Evolutionary conservation across 2,113 vertebrate species (phyloP).

Genomic region (Petroica traversi): DNA sequence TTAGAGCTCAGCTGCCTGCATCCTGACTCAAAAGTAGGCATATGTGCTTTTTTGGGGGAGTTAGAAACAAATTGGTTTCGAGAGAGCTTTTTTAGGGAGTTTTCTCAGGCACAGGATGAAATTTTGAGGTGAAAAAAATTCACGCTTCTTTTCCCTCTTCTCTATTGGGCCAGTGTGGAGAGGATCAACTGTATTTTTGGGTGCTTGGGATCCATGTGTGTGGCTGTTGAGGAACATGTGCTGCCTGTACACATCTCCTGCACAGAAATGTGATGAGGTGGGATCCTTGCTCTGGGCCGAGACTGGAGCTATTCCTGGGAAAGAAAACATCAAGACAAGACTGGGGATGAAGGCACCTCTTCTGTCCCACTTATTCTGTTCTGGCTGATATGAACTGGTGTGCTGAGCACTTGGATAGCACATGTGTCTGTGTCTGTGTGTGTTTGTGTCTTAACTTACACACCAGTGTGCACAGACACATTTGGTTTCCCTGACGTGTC

Average conservation of each 20-base stretch:
- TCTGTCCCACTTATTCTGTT: background rate
- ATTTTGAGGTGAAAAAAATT: constrained; percentile 51
- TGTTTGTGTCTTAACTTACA: background rate
- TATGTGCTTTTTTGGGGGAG: constrained; percentile 45
- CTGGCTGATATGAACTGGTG: background rate
- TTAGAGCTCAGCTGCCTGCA: background rate
- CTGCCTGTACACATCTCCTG: background rate
- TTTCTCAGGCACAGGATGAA: constrained; percentile 66
- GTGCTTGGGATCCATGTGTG: constrained; percentile 6
- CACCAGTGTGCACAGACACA: background rate
- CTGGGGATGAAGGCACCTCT: background rate
- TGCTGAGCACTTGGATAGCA: background rate
- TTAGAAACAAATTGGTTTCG: constrained; percentile 10
- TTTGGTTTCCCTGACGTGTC: background rate
- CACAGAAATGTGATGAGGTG: background rate
- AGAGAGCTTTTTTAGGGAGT: constrained; percentile 58
- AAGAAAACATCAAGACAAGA: background rate
- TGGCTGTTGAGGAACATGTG: constrained; percentile 19
- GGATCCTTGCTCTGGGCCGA: background rate
- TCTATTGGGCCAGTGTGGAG: constrained; percentile 13
- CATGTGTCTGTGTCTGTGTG: background rate
- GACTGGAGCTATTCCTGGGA: background rate
- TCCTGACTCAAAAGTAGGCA: constrained; percentile 43
- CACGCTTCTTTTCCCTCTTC: background rate
- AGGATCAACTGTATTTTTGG: constrained; percentile 48